phyloP scores from a whole-genome alignment of 2,113 vertebrate species.

The Rhodinocichla rosea region DNA sequence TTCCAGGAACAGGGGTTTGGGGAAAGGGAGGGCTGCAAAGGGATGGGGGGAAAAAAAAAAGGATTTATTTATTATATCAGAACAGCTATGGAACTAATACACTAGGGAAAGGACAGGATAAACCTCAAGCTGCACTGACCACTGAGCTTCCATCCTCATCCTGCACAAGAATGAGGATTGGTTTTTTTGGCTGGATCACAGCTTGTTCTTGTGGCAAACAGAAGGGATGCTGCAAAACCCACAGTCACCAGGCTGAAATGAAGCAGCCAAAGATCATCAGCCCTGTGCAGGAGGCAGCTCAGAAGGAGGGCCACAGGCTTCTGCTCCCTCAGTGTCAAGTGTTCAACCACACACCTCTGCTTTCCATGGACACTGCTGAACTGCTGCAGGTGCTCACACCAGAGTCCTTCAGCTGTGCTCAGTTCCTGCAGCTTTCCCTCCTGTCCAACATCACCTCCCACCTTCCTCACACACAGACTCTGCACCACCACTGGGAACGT shows the following conservation, averaged over 20 bases:
- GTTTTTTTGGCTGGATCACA: neutral
- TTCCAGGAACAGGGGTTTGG: slow-evolving; percentile 66
- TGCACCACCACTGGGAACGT: accelerated
- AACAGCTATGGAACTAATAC: neutral
- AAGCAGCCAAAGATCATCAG: neutral
- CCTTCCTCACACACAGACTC: neutral
- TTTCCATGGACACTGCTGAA: neutral
- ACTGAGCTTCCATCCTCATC: neutral
- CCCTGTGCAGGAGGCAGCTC: neutral
- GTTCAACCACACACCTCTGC: neutral
- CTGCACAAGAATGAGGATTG: neutral
- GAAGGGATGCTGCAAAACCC: neutral
- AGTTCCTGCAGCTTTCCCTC: neutral
- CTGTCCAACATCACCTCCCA: neutral
- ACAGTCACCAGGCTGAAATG: neutral
- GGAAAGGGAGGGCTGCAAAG: slow-evolving; percentile 62
- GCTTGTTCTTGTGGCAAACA: neutral
- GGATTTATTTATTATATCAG: neutral
- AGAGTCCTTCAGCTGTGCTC: neutral
- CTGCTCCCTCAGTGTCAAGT: accelerated
- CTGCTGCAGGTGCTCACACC: neutral
- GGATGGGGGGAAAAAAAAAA: neutral
- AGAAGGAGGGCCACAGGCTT: neutral
- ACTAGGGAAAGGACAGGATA: neutral
- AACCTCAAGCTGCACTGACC: neutral